phyloP scores from a whole-genome alignment of 2,888 invertebrate genomes.

The Ferdinandea cuprea region DNA sequence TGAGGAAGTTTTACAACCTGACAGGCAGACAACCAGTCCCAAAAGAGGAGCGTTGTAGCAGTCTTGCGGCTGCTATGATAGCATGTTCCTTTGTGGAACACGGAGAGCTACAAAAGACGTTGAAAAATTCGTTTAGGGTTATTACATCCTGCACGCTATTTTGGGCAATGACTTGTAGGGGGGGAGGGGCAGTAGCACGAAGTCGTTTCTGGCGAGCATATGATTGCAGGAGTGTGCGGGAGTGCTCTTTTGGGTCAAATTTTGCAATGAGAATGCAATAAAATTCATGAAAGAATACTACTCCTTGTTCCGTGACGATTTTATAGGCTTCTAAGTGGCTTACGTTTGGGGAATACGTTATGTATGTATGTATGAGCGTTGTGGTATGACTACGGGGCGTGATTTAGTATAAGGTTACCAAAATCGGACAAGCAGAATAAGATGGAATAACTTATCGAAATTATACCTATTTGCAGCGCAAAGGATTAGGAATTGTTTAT shows the following conservation, averaged over 20 bases:
- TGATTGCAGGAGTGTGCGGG: not conserved
- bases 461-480: too few species aligned
- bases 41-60: not conserved
- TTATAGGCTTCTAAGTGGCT: constrained; percentile 18
- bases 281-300: constrained; percentile 4
- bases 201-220: constrained; percentile 34
- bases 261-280: constrained; percentile 29
- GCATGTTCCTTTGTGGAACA: constrained; percentile 56
- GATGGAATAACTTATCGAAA: too few species aligned
- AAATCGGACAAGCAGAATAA: too few species aligned
- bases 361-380: too few species aligned
- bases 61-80: constrained; percentile 29
- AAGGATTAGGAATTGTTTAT: too few species aligned
- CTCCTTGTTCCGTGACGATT: not conserved
- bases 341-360: not conserved
- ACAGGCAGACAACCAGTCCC: constrained; percentile 13
- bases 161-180: constrained; percentile 67
- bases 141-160: constrained; percentile 72
- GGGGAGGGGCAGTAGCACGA: too few species aligned
- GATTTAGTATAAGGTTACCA: too few species aligned
- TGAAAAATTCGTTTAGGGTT: constrained; percentile 72
- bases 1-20: constrained; percentile 62
- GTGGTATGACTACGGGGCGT: too few species aligned
- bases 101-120: constrained; percentile 42
- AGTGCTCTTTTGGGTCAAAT: constrained; percentile 3